These are phyloP conservation scores for Cryptophagus acutangulus DNA, from an alignment of 2,888 invertebrate genomes.

Conservation along the genomic window DNA sequence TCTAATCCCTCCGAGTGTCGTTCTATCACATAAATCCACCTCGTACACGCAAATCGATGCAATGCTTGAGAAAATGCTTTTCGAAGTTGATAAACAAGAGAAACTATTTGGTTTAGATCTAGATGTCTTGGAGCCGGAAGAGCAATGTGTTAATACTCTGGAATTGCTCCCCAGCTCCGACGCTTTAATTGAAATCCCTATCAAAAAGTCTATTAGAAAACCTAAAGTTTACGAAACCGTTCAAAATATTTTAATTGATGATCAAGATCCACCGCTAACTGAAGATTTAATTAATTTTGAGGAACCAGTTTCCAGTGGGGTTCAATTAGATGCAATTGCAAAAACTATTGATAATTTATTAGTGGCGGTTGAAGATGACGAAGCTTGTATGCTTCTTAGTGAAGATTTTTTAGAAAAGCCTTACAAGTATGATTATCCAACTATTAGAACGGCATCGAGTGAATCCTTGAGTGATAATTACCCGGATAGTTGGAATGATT, in stretches of 20 bases:
- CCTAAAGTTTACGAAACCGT: slow-evolving; percentile 41
- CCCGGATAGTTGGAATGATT: slow-evolving; percentile 29
- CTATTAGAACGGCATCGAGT: slow-evolving; percentile 34
- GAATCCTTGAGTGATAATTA: slow-evolving; percentile 33
- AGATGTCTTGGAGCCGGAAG: slow-evolving; percentile 27
- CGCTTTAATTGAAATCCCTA: slow-evolving; percentile 46
- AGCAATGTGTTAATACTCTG: slow-evolving; percentile 40
- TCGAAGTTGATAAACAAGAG: slow-evolving; percentile 46
- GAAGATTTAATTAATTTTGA: slow-evolving; percentile 33
- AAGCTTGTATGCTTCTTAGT: slow-evolving; percentile 24
- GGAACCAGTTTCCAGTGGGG: slow-evolving; percentile 5
- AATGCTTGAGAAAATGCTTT: slow-evolving; percentile 46
- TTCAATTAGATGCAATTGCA: slow-evolving; percentile 23
- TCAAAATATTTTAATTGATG: slow-evolving; percentile 36
- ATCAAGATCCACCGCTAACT: slow-evolving; percentile 2
- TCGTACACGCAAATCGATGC: slow-evolving; percentile 46
- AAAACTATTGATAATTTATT: slow-evolving; percentile 27
- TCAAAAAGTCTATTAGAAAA: slow-evolving; percentile 38
- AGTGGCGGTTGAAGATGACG: slow-evolving; percentile 32
- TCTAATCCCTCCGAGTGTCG: slow-evolving; percentile 10
- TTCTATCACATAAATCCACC: slow-evolving; percentile 26
- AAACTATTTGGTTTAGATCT: slow-evolving; percentile 38
- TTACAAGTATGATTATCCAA: slow-evolving; percentile 27
- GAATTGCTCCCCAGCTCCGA: slow-evolving; percentile 43
- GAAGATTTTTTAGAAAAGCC: slow-evolving; percentile 27